Evolutionary conservation across 2,797 vertebrate genomes (phyloP).

Genomic region (Onychomys leucogaster): DNA sequence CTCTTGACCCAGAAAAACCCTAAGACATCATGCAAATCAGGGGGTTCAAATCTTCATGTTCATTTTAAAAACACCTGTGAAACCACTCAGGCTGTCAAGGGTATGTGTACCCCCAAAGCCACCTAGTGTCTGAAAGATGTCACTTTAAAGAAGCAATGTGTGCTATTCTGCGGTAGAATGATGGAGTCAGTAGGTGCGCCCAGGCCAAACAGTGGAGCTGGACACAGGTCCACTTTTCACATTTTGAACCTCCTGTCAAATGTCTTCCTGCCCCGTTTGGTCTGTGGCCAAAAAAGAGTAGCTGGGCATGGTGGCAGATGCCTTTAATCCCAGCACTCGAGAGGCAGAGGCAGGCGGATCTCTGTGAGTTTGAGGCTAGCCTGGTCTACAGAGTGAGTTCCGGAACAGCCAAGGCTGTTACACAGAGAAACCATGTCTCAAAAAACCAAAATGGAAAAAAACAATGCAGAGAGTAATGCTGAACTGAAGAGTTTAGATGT

Average conservation of each 20-base stretch:
- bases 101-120: neutral
- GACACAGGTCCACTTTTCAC: too few species aligned
- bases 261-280: too few species aligned
- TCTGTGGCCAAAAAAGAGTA: neutral
- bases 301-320: too few species aligned
- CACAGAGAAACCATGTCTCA: too few species aligned
- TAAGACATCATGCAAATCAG: neutral
- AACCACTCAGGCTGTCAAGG: neutral
- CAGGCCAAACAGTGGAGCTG: neutral
- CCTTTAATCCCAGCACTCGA: too few species aligned
- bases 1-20: neutral
- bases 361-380: too few species aligned
- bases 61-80: neutral
- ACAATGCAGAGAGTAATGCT: neutral
- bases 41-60: neutral
- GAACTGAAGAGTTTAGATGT: neutral
- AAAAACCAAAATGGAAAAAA: neutral
- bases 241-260: too few species aligned
- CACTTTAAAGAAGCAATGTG: neutral
- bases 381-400: too few species aligned
- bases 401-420: too few species aligned
- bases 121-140: neutral
- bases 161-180: neutral
- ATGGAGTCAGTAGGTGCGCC: neutral
- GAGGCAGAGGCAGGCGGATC: too few species aligned